Percentiles rank a stretch among this genome's conserved stretches.
phyloP scores from a whole-genome alignment of 2,113 vertebrate species.

The Planiliza haematocheilus region DNA sequence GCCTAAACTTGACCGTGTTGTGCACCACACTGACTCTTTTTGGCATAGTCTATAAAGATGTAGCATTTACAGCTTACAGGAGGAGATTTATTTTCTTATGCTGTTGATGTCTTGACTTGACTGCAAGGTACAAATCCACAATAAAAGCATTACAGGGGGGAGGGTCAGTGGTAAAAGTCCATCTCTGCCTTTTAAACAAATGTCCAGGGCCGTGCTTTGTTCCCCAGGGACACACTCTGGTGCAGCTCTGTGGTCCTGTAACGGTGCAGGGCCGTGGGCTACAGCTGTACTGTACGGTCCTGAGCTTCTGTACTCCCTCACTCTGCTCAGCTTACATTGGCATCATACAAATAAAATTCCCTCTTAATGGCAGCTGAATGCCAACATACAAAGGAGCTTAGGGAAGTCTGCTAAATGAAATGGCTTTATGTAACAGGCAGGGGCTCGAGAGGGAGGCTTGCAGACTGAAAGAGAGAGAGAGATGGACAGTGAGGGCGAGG shows the following conservation, averaged over 20 bases:
- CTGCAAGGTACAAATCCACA: conserved; percentile 31
- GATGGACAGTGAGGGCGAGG: conserved; percentile 62
- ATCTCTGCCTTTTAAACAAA: conserved; percentile 27
- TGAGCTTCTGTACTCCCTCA: conserved; percentile 61
- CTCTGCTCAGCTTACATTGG: conserved; percentile 71
- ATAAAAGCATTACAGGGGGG: conserved; percentile 42
- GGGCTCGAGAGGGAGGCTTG: conserved; percentile 48
- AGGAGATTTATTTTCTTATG: not conserved
- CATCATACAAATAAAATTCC: conserved; percentile 82
- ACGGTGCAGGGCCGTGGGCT: conserved; percentile 49
- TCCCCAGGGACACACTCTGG: conserved; percentile 43
- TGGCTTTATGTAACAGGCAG: conserved; percentile 79
- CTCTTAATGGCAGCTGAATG: conserved; percentile 82
- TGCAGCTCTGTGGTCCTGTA: conserved; percentile 60
- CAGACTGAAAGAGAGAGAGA: conserved; percentile 48
- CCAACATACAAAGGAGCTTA: conserved; percentile 81
- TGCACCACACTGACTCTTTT: not conserved
- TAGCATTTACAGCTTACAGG: not conserved
- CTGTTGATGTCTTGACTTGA: conserved; percentile 29
- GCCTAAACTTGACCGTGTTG: not conserved
- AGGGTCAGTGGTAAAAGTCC: conserved; percentile 37
- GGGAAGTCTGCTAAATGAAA: conserved; percentile 76
- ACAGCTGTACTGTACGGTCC: conserved; percentile 62
- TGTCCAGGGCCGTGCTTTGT: conserved; percentile 27
- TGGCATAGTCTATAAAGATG: not conserved